Evolutionary conservation across 2,797 vertebrate species (phyloP), one percentile per base, ranked within the genome.

Genomic region (Falco cherrug): DNA sequence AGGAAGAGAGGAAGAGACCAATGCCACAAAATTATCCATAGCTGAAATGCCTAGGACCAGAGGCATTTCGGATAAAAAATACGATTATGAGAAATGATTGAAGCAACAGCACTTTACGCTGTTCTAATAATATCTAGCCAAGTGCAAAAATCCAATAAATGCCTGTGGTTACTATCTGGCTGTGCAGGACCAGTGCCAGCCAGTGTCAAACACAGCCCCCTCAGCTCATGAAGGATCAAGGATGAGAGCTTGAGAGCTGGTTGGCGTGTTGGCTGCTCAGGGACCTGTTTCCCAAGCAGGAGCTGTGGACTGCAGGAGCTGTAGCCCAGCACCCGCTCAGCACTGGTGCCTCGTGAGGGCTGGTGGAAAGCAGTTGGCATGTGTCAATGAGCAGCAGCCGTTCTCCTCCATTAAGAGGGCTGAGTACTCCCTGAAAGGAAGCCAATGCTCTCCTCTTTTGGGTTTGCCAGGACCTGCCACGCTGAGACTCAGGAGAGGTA

Each of bases 321-420:
- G 51, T 35, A 25, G 63, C 2, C 3, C 3, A 1, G 82, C 54
- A 68, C 24, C 45, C 9, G 4, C 29, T 70, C 29, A 41, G 26
- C 6, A 4, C 59, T 2, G 0, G 14, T 54, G 69, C 39, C 60
- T 74, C 0, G 0, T 28, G 80, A 59, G 31, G 80, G 33, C 70
- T 67, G 69, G 8, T 56, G 69, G 48, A 39, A 88, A 77, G 65
- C 53, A 78, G 53, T n/a, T 68, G 13, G 9, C 37, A 71, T 86
- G 41, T 78, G 31, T 13, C 0, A 0, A 33, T 0, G 2, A 91
- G 61, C 21, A 50, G 65, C 48, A 81, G 31, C 39, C 10, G 43
- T 79, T 71, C 31, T 47, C 21, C 21, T 84, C 21, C n/a, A 8
- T 24, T 13, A 19, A 9, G 29, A 41, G 26, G 12, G 24, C 5